Base-by-base conservation (phyloP, 2,888 invertebrate genomes). In the Halocaridina rubra region DNA sequence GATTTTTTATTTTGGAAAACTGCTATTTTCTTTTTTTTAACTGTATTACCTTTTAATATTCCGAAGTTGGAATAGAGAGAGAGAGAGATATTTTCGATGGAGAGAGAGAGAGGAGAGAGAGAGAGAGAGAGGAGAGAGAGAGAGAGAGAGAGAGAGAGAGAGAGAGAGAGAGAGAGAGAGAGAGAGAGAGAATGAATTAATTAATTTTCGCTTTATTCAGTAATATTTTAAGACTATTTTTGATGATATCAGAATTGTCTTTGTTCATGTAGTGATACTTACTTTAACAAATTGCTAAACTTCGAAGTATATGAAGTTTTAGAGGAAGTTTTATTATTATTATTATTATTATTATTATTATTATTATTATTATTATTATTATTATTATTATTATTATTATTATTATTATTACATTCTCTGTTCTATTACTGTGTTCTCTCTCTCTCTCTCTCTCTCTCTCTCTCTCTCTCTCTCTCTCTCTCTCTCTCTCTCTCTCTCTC, bases 381-480 rank as follows among this genome's bases (percentile, higher is more conserved):
- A 29, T 27, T 29, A 22, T n/a, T 64, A 64, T 1, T 64, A 64
- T n/a, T 64, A 64, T 1, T 64, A 64, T n/a, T 64, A 64, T 16
- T 61, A 61, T 16, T 61, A 61, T 16, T 61, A 7, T 16, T 61
- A 7, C n/a, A 24, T 10, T 16, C 24, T 24, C n/a, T 61, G 13
- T 16, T 61, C 19, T 16, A 4, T 10, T 19, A 5, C n/a, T 10
- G 7, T 24, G 22, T 10, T 19, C 22, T n/a, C 7, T 61, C 61
- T 10, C 61, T 61, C n/a, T 5, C 7, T n/a, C 7, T 61, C n/a
- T 10, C 61, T 61, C 61, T 19, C 61, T 10, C 61, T 61, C 61
- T 61, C 61, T 10, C 61, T 61, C 61, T 72, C 72, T 39, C 72
- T 72, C 39, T 39, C 72, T 39, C 72, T 72, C 33, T 39, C 72